Evolutionary conservation across 2,888 invertebrate species (phyloP).

Genomic region (Polydesmus complanatus): DNA sequence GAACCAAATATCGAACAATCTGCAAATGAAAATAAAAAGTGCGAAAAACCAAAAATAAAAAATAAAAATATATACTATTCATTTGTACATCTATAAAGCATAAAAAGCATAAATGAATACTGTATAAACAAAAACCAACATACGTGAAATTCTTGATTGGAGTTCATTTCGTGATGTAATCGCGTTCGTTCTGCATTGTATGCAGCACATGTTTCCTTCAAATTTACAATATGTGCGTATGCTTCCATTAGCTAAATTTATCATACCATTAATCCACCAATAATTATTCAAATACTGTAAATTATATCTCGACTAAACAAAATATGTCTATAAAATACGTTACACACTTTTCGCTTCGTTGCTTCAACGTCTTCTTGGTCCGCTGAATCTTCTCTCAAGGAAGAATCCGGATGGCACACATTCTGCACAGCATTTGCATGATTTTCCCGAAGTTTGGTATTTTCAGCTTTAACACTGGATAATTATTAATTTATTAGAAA

Average conservation of each 20-base stretch:
- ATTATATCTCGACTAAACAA: too few relatives aligned
- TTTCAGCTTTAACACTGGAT: not conserved
- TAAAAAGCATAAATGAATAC: not conserved
- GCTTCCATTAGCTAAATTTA: constrained; percentile 3
- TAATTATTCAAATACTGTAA: too few relatives aligned
- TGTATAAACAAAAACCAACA: too few relatives aligned
- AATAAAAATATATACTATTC: not conserved
- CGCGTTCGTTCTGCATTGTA: constrained; percentile 9
- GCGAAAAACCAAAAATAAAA: constrained; percentile 7
- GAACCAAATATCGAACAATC: constrained; percentile 13
- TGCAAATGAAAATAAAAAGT: constrained; percentile 9
- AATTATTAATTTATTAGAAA: not conserved
- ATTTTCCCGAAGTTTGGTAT: constrained; percentile 3
- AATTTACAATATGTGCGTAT: constrained; percentile 7
- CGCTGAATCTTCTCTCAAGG: not conserved
- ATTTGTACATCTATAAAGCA: not conserved
- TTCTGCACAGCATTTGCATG: not conserved
- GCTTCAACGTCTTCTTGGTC: constrained; percentile 4
- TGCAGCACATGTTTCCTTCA: constrained; percentile 11
- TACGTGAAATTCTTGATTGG: not conserved
- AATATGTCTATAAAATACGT: not conserved
- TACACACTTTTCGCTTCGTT: constrained; percentile 4
- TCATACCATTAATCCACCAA: too few relatives aligned
- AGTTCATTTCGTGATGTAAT: constrained; percentile 6
- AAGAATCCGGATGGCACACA: not conserved